Evolutionary conservation across 2,797 vertebrate species (phyloP).

Genomic region (Zalophus californianus): DNA sequence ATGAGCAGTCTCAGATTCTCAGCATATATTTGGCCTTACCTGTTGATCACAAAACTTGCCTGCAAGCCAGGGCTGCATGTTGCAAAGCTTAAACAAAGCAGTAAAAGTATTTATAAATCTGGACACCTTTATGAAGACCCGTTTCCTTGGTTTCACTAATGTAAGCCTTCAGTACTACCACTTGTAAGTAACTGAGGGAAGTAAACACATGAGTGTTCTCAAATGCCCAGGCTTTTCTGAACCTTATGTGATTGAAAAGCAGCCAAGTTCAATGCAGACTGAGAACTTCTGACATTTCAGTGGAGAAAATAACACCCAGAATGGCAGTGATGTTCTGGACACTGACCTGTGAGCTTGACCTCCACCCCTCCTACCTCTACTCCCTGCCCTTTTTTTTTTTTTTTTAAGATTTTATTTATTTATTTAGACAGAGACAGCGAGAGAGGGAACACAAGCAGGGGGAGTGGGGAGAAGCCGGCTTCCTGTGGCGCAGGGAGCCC

Average conservation of each 20-base stretch:
- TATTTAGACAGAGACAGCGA: too few relatives aligned
- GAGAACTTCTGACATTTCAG: conserved; percentile 24
- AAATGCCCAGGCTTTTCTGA: conserved; percentile 1
- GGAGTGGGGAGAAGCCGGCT: too few relatives aligned
- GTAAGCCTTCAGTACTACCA: conserved; percentile 65
- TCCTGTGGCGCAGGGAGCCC: too few relatives aligned
- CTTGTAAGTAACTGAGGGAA: conserved; percentile 50
- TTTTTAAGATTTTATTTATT: background rate
- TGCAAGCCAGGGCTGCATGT: conserved; percentile 7
- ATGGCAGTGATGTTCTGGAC: background rate
- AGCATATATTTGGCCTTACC: background rate
- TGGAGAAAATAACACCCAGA: background rate
- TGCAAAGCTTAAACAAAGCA: conserved; percentile 71
- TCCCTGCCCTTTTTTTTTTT: background rate
- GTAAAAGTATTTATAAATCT: conserved; percentile 74
- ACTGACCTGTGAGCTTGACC: background rate
- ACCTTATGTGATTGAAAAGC: background rate
- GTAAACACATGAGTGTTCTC: conserved; percentile 31
- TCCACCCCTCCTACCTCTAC: background rate
- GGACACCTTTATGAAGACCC: conserved; percentile 69
- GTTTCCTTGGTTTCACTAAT: conserved; percentile 72
- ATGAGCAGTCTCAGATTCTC: background rate
- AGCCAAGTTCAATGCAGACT: background rate
- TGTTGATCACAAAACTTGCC: background rate
- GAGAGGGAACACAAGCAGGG: too few relatives aligned